Percentiles rank a stretch among this genome's conserved stretches.
These are phyloP conservation scores for Rhysida immarginata DNA, from an alignment of 1,140 invertebrate genomes.

Conservation along the genomic window DNA sequence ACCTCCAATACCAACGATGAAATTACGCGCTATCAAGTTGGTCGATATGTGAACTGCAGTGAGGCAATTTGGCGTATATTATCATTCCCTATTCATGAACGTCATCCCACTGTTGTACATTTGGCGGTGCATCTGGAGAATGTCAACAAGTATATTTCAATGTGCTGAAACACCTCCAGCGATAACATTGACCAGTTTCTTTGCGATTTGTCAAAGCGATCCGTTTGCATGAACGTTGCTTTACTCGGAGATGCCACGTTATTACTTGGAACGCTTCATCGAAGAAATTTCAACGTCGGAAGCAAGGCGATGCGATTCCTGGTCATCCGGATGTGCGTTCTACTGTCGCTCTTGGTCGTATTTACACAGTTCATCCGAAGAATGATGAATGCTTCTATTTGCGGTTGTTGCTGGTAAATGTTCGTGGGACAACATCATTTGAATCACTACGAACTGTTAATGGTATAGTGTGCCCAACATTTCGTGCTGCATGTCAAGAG, in stretches of 20 bases:
- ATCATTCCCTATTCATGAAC: conserved; percentile 16
- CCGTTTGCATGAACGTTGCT: conserved; percentile 22
- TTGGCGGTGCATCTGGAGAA: conserved; percentile 28
- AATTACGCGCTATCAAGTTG: conserved; percentile 8
- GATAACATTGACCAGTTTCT: conserved; percentile 31
- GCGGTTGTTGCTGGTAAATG: conserved; percentile 21
- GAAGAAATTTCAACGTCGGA: conserved; percentile 15
- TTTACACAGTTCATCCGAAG: conserved; percentile 25
- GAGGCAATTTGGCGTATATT: conserved; percentile 11
- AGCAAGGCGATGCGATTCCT: conserved; percentile 17
- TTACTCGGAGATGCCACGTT: conserved; percentile 22
- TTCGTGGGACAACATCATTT: conserved; percentile 17
- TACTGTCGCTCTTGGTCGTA: conserved; percentile 17
- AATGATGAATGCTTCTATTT: conserved; percentile 22
- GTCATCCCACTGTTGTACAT: conserved; percentile 18
- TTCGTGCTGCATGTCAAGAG: conserved; percentile 19
- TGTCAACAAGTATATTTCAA: conserved; percentile 21
- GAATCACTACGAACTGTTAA: conserved; percentile 17
- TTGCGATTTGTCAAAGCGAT: conserved; percentile 23
- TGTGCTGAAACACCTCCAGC: conserved; percentile 19
- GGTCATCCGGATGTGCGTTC: conserved; percentile 15
- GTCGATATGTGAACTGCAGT: conserved; percentile 7
- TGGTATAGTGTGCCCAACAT: conserved; percentile 20
- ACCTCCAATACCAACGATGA: conserved; percentile 10
- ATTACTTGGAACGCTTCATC: conserved; percentile 22